phyloP scores from a whole-genome alignment of 1,140 invertebrate species.

The Zaprionus inermis region DNA sequence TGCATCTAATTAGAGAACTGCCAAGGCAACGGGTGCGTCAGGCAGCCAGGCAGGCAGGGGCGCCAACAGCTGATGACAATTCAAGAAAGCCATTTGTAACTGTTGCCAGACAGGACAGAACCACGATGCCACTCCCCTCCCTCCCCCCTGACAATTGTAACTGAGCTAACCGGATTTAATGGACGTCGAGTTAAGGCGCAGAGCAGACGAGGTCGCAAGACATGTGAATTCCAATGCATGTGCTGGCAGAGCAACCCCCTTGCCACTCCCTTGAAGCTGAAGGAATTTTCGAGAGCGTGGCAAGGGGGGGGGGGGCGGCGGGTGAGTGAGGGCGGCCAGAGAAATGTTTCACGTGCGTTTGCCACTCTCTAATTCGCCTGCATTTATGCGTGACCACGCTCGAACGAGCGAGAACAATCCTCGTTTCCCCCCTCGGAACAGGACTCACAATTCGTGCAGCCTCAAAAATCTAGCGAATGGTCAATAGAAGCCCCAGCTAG shows the following conservation, averaged over 20 bases:
- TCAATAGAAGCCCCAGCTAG: neutral
- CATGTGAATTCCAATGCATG: constrained; percentile 58
- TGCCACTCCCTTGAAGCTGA: too few relatives aligned
- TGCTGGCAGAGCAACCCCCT: too few relatives aligned
- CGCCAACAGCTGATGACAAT: constrained; percentile 69
- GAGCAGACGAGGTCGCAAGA: constrained; percentile 1
- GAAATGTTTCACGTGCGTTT: constrained; percentile 56
- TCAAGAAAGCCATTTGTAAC: constrained; percentile 64
- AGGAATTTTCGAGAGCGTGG: neutral
- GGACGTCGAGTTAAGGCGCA: constrained; percentile 23
- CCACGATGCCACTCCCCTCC: neutral
- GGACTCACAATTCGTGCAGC: neutral
- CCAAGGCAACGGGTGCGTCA: too few relatives aligned
- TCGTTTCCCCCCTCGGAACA: too few relatives aligned
- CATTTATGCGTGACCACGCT: constrained; percentile 82
- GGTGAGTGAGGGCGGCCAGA: neutral
- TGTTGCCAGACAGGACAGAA: constrained; percentile 65
- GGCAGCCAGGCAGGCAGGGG: neutral
- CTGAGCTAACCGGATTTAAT: constrained; percentile 42
- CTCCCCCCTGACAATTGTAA: constrained; percentile 19
- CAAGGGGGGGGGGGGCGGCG: too few relatives aligned
- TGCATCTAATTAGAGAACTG: constrained; percentile 67
- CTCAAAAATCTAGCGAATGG: constrained; percentile 2
- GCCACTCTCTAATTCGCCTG: constrained; percentile 71
- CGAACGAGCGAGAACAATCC: constrained; percentile 1